Percentiles rank a stretch among this genome's conserved stretches.
Evolutionary conservation across 2,113 vertebrate species (phyloP).

Genomic region (Setophaga kirtlandii): DNA sequence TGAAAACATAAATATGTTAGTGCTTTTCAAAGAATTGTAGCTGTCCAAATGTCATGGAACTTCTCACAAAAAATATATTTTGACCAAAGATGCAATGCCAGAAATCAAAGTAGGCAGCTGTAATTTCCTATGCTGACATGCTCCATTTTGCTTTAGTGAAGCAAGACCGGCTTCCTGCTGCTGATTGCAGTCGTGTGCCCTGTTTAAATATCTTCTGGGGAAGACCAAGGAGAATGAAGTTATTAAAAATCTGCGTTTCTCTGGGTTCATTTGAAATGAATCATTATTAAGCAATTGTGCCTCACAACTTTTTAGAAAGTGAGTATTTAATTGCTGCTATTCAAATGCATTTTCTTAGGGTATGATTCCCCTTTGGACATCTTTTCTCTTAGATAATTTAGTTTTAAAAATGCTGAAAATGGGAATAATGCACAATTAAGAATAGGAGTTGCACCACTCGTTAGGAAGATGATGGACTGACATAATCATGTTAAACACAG

Average conservation of each 20-base stretch:
- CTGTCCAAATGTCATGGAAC: background rate
- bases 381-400: background rate
- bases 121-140: background rate
- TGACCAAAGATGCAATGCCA: background rate
- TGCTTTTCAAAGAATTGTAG: background rate
- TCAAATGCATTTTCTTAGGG: slow-evolving; percentile 1
- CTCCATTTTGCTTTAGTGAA: background rate
- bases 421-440: background rate
- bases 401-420: slow-evolving; percentile 8
- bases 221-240: slow-evolving; percentile 9
- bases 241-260: background rate
- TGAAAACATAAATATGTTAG: background rate
- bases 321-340: slow-evolving; percentile 23
- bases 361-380: slow-evolving; percentile 5
- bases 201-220: background rate
- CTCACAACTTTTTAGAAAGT: slow-evolving; percentile 6
- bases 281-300: slow-evolving; percentile 25
- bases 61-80: background rate
- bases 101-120: background rate
- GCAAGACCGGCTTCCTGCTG: background rate
- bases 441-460: background rate
- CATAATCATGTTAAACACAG: background rate
- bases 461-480: background rate
- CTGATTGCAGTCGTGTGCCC: background rate
- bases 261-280: slow-evolving; percentile 14